Percentiles rank a stretch among this genome's conserved stretches.
Evolutionary conservation across 2,797 vertebrate genomes (phyloP).

Genomic region (Sternarchorhynchus goeldii): DNA sequence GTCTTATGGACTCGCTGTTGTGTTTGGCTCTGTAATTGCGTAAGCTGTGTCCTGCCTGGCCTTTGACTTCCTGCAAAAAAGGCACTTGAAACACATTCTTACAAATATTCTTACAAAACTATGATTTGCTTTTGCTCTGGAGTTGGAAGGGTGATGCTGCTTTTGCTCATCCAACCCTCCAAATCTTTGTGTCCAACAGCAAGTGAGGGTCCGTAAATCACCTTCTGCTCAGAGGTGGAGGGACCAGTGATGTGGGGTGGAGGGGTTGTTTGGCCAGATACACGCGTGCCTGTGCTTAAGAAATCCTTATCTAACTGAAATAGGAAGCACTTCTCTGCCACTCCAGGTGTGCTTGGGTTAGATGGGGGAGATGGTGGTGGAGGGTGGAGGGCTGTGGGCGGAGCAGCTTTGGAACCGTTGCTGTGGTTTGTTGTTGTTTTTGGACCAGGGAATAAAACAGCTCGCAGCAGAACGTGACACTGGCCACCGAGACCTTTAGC

Average conservation of each 20-base stretch:
- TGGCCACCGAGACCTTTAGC: constrained; percentile 46
- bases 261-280: constrained; percentile 31
- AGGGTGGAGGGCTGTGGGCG: constrained; percentile 33
- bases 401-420: constrained; percentile 22
- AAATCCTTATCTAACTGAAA: constrained; percentile 64
- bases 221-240: no score
- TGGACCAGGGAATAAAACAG: constrained; percentile 47
- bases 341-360: constrained; percentile 44
- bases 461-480: constrained; percentile 23
- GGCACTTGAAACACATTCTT: constrained; percentile 2
- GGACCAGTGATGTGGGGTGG: neutral
- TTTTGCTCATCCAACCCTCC: neutral
- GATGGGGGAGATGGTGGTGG: constrained; percentile 51
- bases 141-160: no score
- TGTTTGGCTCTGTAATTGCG: neutral
- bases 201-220: constrained; percentile 1
- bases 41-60: neutral
- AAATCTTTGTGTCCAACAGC: constrained; percentile 1
- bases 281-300: constrained; percentile 42
- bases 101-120: constrained; percentile 26
- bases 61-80: neutral
- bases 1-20: neutral
- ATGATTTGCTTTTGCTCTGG: neutral
- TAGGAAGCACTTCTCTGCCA: constrained; percentile 48
- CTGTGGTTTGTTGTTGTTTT: constrained; percentile 44